Conservation (phyloP, 2,113 vertebrate genomes). For the Sphyrna mokarran region DNA sequence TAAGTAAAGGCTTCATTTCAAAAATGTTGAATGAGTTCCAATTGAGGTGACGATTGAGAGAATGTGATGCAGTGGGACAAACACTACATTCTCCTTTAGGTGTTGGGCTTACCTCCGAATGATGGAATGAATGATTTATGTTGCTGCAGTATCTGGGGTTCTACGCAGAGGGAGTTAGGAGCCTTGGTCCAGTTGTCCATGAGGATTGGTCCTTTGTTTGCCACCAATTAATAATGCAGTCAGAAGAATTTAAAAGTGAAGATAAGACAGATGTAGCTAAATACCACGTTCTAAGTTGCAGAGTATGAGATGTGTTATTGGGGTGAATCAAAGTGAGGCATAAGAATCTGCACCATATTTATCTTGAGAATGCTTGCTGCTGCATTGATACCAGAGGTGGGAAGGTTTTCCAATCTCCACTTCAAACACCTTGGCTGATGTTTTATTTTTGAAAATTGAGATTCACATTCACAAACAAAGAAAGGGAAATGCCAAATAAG, state of each 20-base stretch:
- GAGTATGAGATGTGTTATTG: not conserved
- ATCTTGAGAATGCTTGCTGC: not conserved
- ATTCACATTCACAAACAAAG: not conserved
- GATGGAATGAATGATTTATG: not conserved
- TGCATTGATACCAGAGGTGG: not conserved
- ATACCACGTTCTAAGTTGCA: not conserved
- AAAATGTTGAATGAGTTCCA: not conserved
- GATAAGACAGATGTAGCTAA: not conserved
- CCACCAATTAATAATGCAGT: not conserved
- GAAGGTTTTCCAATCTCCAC: not conserved
- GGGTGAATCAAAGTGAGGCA: not conserved
- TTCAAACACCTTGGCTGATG: not conserved
- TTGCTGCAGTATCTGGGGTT: not conserved
- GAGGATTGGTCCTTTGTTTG: not conserved
- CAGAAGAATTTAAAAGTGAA: not conserved
- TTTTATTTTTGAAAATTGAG: not conserved
- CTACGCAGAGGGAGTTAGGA: not conserved
- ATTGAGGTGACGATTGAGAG: not conserved
- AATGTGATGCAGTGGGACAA: not conserved
- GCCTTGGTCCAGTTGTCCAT: not conserved
- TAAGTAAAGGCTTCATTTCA: not conserved
- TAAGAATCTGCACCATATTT: not conserved
- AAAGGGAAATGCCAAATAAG: not conserved
- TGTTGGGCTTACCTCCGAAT: not conserved
- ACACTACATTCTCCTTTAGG: not conserved